phyloP scores from a whole-genome alignment of 2,797 vertebrate species.

The Tokudaia muenninki region DNA sequence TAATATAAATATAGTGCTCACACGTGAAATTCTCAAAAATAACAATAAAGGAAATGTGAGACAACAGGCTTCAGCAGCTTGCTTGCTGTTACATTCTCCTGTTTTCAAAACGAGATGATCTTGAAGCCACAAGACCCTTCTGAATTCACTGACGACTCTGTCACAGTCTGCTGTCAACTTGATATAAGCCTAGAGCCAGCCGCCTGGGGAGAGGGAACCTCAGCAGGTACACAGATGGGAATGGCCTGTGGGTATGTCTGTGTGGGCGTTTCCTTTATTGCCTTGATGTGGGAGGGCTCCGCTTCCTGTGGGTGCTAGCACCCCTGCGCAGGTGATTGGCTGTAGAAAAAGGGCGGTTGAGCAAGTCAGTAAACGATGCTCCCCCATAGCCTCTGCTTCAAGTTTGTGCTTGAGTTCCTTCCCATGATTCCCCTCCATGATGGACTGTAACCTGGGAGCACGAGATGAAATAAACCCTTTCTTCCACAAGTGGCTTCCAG shows the following conservation, averaged over 20 bases:
- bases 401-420: background rate
- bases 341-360: background rate
- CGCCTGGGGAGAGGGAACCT: background rate
- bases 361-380: background rate
- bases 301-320: too few species aligned
- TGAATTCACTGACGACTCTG: background rate
- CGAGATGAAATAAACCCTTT: background rate
- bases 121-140: slow-evolving; percentile 33
- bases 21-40: background rate
- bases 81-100: background rate
- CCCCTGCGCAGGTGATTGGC: background rate
- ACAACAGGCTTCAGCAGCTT: background rate
- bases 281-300: background rate
- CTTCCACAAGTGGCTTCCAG: background rate
- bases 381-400: background rate
- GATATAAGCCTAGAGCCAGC: background rate
- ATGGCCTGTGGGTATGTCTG: too few species aligned
- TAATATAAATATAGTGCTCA: background rate
- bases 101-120: slow-evolving; percentile 22
- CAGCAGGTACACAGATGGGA: background rate
- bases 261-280: background rate
- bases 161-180: background rate
- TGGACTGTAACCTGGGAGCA: background rate
- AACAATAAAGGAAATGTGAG: background rate
- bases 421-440: background rate